Base-by-base conservation (phyloP, 2,797 vertebrate species). In the Oryzias sinensis region DNA sequence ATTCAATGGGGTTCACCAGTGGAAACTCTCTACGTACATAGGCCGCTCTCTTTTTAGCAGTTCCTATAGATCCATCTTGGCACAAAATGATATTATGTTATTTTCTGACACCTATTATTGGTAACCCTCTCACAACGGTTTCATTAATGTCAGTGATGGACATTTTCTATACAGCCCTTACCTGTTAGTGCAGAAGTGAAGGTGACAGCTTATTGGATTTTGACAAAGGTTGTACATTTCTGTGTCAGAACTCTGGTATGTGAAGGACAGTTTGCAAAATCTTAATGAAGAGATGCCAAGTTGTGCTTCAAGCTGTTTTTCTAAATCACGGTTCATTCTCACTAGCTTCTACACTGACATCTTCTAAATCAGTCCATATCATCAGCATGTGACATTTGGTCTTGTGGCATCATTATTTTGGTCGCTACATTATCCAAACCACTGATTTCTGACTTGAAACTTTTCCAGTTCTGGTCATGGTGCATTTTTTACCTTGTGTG, bases 401-500 rank as follows among this genome's bases (percentile, higher is more conserved):
- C 65, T 22, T 60, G 62, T 54, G 22, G n/a, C 45, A 65, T 9
- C 44, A 66, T 58, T 29, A n/a, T 7, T 3, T 5, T 25, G 48
- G 47, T 47, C 14, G 3, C 13, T 29, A 33, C 11, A 48, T 62
- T 45, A 1, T 2, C 16, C 16, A 3, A 17, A 65, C 49, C 53
- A 53, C 67, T 43, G 0, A 78, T 66, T 64, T 68, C 59, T 70
- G 59, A 56, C 17, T 66, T 62, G 4, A 71, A 77, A 37, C 0
- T 62, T 40, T 52, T 73, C 74, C 68, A 72, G 18, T 43, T 61
- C 1, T 75, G 45, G n/a, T 53, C 49, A 0, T 62, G 47, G 41
- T 78, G 72, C 55, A 7, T 42, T 64, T 44, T 76, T 47, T n/a
- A n/a, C n/a, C 72, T 71, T 15, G 72, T 75, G 43, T 74, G 74